Evolutionary conservation across 2,888 invertebrate species (phyloP).

Genomic region (Timandra comae): DNA sequence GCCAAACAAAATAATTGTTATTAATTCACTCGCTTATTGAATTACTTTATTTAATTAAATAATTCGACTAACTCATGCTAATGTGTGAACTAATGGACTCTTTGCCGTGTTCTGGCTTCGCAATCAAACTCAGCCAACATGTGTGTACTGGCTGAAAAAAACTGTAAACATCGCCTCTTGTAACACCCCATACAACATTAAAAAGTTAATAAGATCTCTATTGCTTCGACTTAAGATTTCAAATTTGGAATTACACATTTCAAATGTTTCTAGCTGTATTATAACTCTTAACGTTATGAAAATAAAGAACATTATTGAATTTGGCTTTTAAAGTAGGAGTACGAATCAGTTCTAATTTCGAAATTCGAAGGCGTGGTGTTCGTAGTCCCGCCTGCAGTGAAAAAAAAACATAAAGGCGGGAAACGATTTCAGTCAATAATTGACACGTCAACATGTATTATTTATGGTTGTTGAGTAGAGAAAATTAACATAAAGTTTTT

Average conservation of each 20-base stretch:
- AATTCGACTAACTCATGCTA: conserved; percentile 72
- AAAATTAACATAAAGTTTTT: conserved; percentile 63
- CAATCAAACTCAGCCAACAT: conserved; percentile 46
- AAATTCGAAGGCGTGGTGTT: conserved; percentile 54
- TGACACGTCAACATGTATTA: conserved; percentile 69
- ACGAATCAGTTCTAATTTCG: conserved; percentile 34
- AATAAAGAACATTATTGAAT: too few relatives aligned
- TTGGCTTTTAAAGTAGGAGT: conserved; percentile 35
- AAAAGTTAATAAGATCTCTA: conserved; percentile 33
- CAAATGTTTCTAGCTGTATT: too few relatives aligned
- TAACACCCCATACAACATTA: conserved; percentile 36
- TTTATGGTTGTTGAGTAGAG: conserved; percentile 55
- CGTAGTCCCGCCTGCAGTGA: conserved; percentile 36
- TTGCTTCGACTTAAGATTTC: conserved; percentile 24
- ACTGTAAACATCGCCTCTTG: conserved; percentile 33
- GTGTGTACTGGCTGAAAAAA: conserved; percentile 51
- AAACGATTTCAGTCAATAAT: conserved; percentile 64
- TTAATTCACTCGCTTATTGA: conserved; percentile 71
- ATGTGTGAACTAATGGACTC: conserved; percentile 75
- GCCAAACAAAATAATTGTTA: conserved; percentile 56
- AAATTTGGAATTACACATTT: conserved; percentile 4
- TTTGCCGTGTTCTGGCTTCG: conserved; percentile 66
- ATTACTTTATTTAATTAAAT: conserved; percentile 74
- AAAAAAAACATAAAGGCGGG: conserved; percentile 42
- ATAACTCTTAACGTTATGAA: too few relatives aligned